Percentiles rank a stretch among this genome's conserved stretches.
These are phyloP conservation scores for Podabrus alpinus DNA, from an alignment of 2,888 invertebrate species.

Conservation along the genomic window DNA sequence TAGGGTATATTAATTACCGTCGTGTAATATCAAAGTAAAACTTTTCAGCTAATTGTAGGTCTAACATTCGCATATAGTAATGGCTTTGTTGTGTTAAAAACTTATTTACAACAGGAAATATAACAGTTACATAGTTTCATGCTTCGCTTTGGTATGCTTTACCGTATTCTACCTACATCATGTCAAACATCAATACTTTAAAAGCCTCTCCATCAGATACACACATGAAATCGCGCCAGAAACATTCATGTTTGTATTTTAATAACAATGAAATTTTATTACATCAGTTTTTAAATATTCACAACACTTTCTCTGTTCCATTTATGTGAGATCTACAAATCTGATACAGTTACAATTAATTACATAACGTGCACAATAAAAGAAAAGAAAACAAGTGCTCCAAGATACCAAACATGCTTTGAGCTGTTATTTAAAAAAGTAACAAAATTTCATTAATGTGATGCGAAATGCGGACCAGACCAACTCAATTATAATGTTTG, in stretches of 20 bases:
- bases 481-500: not conserved
- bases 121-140: slow-evolving; percentile 17
- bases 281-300: not conserved
- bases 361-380: not conserved
- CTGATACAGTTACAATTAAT: not conserved
- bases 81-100: slow-evolving; percentile 6
- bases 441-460: not conserved
- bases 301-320: not conserved
- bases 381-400: not conserved
- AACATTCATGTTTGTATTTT: not conserved
- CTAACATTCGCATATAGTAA: not conserved
- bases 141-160: slow-evolving; percentile 17
- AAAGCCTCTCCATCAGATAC: not conserved
- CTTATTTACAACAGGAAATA: slow-evolving; percentile 12
- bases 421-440: not conserved
- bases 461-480: not conserved
- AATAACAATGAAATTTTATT: not conserved
- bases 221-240: not conserved
- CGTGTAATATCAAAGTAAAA: not conserved
- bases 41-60: not conserved
- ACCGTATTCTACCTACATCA: slow-evolving; percentile 16
- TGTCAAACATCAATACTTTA: slow-evolving; percentile 4
- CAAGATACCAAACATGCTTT: not conserved
- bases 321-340: not conserved
- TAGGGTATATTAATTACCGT: not conserved